Conservation (phyloP, 2,888 invertebrate species). For the Drosophila picticornis region DNA sequence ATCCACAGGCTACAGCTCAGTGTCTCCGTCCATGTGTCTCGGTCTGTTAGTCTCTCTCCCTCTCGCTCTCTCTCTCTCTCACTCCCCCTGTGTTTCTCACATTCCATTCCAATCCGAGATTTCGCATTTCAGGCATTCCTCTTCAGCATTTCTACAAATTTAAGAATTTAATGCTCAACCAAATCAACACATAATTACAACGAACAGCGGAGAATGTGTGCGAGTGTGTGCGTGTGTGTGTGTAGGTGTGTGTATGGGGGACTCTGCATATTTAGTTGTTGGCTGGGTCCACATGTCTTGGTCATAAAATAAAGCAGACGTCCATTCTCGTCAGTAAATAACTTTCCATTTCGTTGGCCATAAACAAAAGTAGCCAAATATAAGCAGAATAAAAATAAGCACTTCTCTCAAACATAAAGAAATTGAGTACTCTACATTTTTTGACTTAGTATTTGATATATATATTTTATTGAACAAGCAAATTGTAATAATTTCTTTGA, state of each 20-base stretch:
- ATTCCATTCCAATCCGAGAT: slow-evolving; percentile 70
- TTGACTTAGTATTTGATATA: not conserved
- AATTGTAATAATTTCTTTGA: not conserved
- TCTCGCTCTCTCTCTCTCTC: not conserved
- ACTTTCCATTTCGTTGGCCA: slow-evolving; percentile 79
- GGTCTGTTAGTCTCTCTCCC: not conserved
- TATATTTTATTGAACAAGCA: too few relatives aligned
- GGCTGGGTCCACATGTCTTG: slow-evolving; percentile 65
- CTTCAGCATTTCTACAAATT: slow-evolving; percentile 50
- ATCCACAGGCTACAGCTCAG: slow-evolving; percentile 47
- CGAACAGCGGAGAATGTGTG: slow-evolving; percentile 6
- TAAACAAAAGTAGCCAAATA: slow-evolving; percentile 66
- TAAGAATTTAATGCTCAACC: slow-evolving; percentile 72
- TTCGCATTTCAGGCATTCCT: slow-evolving; percentile 66
- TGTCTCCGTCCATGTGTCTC: not conserved
- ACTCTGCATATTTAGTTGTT: slow-evolving; percentile 28
- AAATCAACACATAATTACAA: slow-evolving; percentile 78
- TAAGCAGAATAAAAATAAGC: slow-evolving; percentile 9
- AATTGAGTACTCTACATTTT: slow-evolving; percentile 7
- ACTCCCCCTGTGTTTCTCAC: slow-evolving; percentile 7
- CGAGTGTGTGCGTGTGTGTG: not conserved
- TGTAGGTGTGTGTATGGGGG: not conserved
- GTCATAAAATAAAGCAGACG: slow-evolving; percentile 73
- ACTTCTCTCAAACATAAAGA: not conserved
- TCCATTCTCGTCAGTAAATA: slow-evolving; percentile 72